Evolutionary conservation across 2,113 vertebrate species (phyloP).

Genomic region (Corythoichthys intestinalis): DNA sequence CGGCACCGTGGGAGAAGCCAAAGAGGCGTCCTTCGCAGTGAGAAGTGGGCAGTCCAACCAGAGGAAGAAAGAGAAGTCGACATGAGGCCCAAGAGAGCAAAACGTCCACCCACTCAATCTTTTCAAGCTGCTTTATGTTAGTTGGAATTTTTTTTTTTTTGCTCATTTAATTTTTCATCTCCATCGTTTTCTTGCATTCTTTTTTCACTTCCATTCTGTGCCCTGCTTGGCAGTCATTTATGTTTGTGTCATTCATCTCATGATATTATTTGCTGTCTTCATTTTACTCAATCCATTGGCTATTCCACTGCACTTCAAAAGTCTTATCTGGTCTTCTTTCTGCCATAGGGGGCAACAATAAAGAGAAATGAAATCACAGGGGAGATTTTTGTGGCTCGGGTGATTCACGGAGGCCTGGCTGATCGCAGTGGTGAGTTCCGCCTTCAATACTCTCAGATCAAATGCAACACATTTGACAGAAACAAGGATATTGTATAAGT

Average conservation of each 20-base stretch:
- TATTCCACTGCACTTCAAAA: not conserved
- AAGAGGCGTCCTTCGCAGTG: not conserved
- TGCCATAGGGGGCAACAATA: conserved; percentile 89
- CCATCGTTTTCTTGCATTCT: not conserved
- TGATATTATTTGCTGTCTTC: not conserved
- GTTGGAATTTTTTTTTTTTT: conserved; percentile 11
- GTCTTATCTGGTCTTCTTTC: not conserved
- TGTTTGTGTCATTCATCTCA: not conserved
- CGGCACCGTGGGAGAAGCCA: conserved; percentile 21
- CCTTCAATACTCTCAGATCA: not conserved
- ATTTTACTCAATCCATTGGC: not conserved
- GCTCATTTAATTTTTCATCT: not conserved
- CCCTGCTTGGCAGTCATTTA: not conserved
- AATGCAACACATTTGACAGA: not conserved
- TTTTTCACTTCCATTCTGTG: too few species aligned
- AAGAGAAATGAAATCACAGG: conserved; percentile 88
- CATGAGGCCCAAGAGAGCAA: conserved; percentile 1
- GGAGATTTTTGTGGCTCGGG: conserved; percentile 88
- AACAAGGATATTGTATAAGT: too few species aligned
- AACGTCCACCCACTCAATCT: conserved; percentile 17
- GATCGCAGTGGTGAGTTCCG: conserved; percentile 84
- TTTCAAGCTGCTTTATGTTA: conserved; percentile 25
- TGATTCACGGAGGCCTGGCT: conserved; percentile 91
- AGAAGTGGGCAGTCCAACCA: conserved; percentile 25
- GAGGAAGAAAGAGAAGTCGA: conserved; percentile 52